A percentile compares a stretch with the other conserved stretches of the same genome.
These are phyloP conservation scores for Tricholauxania praeusta DNA, from an alignment of 2,888 invertebrate genomes.

Conservation along the genomic window DNA sequence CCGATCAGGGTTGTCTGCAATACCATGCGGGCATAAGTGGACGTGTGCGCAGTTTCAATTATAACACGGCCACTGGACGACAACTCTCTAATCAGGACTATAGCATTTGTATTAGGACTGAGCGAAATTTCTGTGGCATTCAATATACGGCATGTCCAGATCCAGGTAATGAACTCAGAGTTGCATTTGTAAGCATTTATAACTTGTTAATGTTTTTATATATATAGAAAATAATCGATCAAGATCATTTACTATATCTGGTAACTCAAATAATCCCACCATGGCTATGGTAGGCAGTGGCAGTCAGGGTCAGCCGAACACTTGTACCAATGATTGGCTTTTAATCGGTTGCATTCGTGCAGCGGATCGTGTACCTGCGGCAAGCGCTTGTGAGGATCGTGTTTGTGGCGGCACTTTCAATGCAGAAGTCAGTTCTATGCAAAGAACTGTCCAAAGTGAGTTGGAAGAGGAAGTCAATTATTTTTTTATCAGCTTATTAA, in stretches of 20 bases:
- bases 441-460: slow-evolving; percentile 81
- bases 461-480: slow-evolving; percentile 45
- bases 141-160: slow-evolving; percentile 84
- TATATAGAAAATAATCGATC: slow-evolving; percentile 76
- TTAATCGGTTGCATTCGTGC: slow-evolving; percentile 79
- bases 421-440: slow-evolving; percentile 77
- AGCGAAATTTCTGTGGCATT: slow-evolving; percentile 88
- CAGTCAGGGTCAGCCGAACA: slow-evolving; percentile 74
- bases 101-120: slow-evolving; percentile 85
- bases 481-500: too few relatives aligned
- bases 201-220: slow-evolving; percentile 21
- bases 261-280: slow-evolving; percentile 78
- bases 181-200: neutral
- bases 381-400: slow-evolving; percentile 80
- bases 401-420: slow-evolving; percentile 87
- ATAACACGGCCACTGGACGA: slow-evolving; percentile 79
- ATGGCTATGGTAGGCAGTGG: slow-evolving; percentile 79
- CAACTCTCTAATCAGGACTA: slow-evolving; percentile 92
- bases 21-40: slow-evolving; percentile 78
- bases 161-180: slow-evolving; percentile 68
- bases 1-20: slow-evolving; percentile 67
- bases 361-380: slow-evolving; percentile 69
- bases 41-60: slow-evolving; percentile 86
- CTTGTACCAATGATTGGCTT: slow-evolving; percentile 84
- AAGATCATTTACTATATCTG: slow-evolving; percentile 81